These are phyloP conservation scores for Atherinomorus stipes DNA, from an alignment of 2,113 vertebrate genomes.

Conservation along the genomic window DNA sequence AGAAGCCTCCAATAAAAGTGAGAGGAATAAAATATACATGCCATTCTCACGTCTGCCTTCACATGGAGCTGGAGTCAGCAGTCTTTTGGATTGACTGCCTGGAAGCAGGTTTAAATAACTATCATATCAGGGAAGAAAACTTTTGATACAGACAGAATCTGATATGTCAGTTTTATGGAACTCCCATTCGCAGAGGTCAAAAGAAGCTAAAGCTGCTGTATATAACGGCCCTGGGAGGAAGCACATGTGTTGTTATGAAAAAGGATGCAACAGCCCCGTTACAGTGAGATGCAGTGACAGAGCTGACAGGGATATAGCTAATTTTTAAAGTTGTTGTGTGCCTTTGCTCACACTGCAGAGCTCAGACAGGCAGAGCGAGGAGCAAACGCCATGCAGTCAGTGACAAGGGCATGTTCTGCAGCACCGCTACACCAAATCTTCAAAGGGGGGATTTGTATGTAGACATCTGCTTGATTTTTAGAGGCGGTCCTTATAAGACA, in stretches of 20 bases:
- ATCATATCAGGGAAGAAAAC: background rate
- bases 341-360: slow-evolving; percentile 24
- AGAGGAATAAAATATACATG: no score
- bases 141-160: background rate
- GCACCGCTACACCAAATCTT: slow-evolving; percentile 58
- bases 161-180: background rate
- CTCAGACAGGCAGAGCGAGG: slow-evolving; percentile 32
- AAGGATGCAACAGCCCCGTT: slow-evolving; percentile 5
- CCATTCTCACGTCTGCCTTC: background rate
- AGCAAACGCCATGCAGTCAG: slow-evolving; percentile 25
- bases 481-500: slow-evolving; percentile 37
- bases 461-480: slow-evolving; percentile 45
- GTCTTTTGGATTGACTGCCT: background rate
- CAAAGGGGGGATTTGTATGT: slow-evolving; percentile 70
- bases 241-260: background rate
- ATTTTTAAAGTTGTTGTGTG: slow-evolving; percentile 25
- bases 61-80: no score
- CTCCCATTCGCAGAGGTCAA: background rate
- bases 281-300: slow-evolving; percentile 37
- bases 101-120: background rate
- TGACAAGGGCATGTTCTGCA: slow-evolving; percentile 56
- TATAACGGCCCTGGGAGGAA: background rate
- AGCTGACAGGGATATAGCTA: slow-evolving; percentile 46
- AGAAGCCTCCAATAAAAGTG: no score
- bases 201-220: slow-evolving; percentile 1